These are phyloP conservation scores for Nesogale talazaci DNA, from an alignment of 2,113 vertebrate genomes.

Conservation along the genomic window DNA sequence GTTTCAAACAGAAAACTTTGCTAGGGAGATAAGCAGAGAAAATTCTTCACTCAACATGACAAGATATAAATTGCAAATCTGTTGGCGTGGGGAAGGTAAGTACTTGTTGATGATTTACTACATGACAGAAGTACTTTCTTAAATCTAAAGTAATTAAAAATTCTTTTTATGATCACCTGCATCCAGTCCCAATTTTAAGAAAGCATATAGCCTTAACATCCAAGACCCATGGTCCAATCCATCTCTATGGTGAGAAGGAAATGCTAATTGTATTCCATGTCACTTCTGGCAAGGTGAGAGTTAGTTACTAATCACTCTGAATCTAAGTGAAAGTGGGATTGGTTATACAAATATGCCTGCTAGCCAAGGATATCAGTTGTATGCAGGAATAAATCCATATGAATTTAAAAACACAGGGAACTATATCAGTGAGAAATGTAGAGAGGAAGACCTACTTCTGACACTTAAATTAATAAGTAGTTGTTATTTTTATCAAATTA, in stretches of 20 bases:
- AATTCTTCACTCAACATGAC: not conserved
- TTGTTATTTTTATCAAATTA: slow-evolving; percentile 21
- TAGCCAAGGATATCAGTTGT: not conserved
- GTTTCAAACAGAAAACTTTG: slow-evolving; percentile 39
- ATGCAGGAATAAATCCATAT: slow-evolving; percentile 25
- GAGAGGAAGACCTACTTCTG: not conserved
- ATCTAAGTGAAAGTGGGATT: slow-evolving; percentile 59
- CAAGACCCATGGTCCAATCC: slow-evolving; percentile 6
- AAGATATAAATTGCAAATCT: slow-evolving; percentile 33
- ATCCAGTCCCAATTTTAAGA: slow-evolving; percentile 67
- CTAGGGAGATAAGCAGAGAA: slow-evolving; percentile 36
- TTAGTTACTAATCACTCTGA: slow-evolving; percentile 59
- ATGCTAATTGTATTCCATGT: slow-evolving; percentile 43
- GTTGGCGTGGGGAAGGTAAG: slow-evolving; percentile 55
- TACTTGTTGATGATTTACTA: slow-evolving; percentile 65
- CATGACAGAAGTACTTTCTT: slow-evolving; percentile 51
- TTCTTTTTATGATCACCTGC: slow-evolving; percentile 62
- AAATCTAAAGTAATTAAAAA: slow-evolving; percentile 70
- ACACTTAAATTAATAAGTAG: not conserved
- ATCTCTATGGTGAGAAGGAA: slow-evolving; percentile 54
- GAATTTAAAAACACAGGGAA: slow-evolving; percentile 12
- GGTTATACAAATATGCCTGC: slow-evolving; percentile 55
- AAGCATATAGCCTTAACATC: not conserved
- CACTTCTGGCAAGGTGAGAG: slow-evolving; percentile 51
- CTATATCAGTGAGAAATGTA: not conserved